phyloP scores from a whole-genome alignment of 2,797 vertebrate species.

The Diglossa cyanea region DNA sequence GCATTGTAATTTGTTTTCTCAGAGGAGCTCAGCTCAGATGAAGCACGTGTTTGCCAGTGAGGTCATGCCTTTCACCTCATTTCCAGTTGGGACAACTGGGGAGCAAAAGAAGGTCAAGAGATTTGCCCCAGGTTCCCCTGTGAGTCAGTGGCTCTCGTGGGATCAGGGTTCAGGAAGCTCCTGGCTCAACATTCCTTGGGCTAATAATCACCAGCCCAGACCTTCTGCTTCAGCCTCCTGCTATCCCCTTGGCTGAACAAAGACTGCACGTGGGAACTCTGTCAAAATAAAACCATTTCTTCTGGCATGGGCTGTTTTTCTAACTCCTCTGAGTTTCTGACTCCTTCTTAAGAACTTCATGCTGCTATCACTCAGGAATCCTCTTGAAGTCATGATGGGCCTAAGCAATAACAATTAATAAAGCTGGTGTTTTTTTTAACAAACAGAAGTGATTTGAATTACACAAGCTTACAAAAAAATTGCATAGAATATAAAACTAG shows the following conservation, averaged over 20 bases:
- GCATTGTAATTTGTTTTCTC: slow-evolving; percentile 60
- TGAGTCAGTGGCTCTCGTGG: slow-evolving; percentile 26
- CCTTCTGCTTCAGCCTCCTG: neutral
- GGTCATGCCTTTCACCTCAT: slow-evolving; percentile 60
- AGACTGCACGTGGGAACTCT: neutral
- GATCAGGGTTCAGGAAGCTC: slow-evolving; percentile 24
- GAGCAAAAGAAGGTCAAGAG: slow-evolving; percentile 49
- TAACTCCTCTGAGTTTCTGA: neutral
- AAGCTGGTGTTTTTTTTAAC: neutral
- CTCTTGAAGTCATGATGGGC: neutral
- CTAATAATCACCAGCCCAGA: neutral
- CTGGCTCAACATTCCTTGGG: neutral
- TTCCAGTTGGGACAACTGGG: slow-evolving; percentile 58
- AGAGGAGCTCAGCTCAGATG: slow-evolving; percentile 7
- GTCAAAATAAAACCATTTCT: neutral
- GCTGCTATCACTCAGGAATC: neutral
- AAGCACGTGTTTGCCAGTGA: slow-evolving; percentile 59
- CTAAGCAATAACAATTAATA: neutral
- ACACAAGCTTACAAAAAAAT: neutral
- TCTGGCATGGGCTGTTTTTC: neutral
- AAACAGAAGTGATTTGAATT: neutral
- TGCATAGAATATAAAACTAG: neutral
- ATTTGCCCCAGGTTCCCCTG: slow-evolving; percentile 31
- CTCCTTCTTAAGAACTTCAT: neutral
- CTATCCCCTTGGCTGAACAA: neutral